Evolutionary conservation across 2,113 vertebrate genomes (phyloP), one percentile per base, ranked within the genome.

Genomic region (Danionella cerebrum): DNA sequence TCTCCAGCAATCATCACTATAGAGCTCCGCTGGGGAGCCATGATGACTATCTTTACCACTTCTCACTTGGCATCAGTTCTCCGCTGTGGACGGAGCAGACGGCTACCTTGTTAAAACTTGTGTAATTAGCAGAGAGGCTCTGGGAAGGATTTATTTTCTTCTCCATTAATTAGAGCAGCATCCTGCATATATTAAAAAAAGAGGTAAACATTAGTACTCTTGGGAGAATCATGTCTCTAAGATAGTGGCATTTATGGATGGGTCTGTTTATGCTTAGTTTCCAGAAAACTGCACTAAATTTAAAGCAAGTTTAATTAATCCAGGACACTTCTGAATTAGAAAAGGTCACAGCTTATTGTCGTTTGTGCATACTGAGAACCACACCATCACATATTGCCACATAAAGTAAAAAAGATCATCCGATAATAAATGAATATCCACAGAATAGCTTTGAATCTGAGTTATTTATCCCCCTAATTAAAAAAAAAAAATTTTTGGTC

Each of bases 181-280:
- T 86, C 86, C 81, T 78, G 81, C 87, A 87, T 86, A 82, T 80
- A 83, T 82, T 86, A 83, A 71, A 79, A n/a, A n/a, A 78, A 73
- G 80, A 83, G 84, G 78, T 79, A 85, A 86, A 83, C 82, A 86
- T 55, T 52, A 64, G 11, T 71, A 73, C 84, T 82, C 78, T 38
- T 47, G 84, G 85, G 83, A 71, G 42, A 67, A 60, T 36, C 76
- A 73, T 62, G n/a, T 83, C 83, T 72, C 67, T 72, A 73, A 79
- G 5, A 13, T 53, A 63, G 33, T 80, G 72, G 54, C 74, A 75
- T 83, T 80, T 77, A 69, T 70, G 72, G 29, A 33, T 1, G 5
- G 5, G 1, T 33, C 9, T 33, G 5, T 33, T 33, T 33, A n/a
- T n/a, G n/a, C n/a, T n/a, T n/a, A n/a, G n/a, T n/a, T n/a, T n/a